Percentiles rank a stretch among this genome's conserved stretches.
phyloP scores from a whole-genome alignment of 2,888 invertebrate genomes.

The Cephus spinipes region DNA sequence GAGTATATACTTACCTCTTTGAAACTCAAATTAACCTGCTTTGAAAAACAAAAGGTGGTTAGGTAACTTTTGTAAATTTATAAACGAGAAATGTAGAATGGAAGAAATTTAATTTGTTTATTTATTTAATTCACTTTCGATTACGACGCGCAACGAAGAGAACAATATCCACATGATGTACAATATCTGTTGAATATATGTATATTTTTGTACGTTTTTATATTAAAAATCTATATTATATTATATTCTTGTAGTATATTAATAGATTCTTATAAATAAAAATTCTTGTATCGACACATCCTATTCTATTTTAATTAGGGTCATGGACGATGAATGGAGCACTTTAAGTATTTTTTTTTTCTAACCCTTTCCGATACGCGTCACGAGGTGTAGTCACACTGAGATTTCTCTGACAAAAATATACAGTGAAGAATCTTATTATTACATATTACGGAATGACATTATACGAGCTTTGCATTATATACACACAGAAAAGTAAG shows the following conservation, averaged over 20 bases:
- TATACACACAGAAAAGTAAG: background rate
- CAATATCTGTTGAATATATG: background rate
- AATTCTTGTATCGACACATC: background rate
- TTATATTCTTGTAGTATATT: background rate
- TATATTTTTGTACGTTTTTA: background rate
- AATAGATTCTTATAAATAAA: background rate
- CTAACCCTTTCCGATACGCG: background rate
- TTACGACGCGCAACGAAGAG: background rate
- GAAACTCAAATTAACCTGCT: background rate
- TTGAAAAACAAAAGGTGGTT: background rate
- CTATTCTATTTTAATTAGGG: background rate
- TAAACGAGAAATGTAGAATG: background rate
- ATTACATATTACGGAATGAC: background rate
- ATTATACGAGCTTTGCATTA: background rate
- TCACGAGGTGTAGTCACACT: background rate
- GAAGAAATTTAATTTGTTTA: background rate
- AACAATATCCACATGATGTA: background rate
- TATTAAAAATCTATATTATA: background rate
- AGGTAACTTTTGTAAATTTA: background rate
- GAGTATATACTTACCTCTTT: background rate
- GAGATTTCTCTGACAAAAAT: background rate
- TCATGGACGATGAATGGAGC: background rate
- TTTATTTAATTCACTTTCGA: background rate
- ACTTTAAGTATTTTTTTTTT: background rate
- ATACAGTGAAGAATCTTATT: background rate